These are phyloP conservation scores for Styela clava DNA, from an alignment of 23 tunicate genomes.

Conservation along the genomic window DNA sequence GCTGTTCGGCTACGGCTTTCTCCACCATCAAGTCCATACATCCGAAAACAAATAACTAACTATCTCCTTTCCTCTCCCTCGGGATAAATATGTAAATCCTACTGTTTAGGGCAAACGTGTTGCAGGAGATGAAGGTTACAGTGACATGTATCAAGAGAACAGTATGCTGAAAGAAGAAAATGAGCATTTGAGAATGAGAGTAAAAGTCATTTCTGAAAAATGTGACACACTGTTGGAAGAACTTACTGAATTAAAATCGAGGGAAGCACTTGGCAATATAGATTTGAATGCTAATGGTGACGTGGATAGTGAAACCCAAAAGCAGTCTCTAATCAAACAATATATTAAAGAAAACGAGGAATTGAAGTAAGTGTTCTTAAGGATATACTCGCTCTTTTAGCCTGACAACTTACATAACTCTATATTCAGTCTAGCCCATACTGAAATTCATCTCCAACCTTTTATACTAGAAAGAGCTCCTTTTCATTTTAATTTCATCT, in stretches of 20 bases:
- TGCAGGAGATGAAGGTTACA: slow-evolving; percentile 81
- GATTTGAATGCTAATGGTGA: slow-evolving; percentile 15
- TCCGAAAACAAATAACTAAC: too few relatives aligned
- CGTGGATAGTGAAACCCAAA: slow-evolving; percentile 9
- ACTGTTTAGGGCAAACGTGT: slow-evolving; percentile 83
- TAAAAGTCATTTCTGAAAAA: slow-evolving; percentile 88
- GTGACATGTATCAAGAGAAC: slow-evolving; percentile 94
- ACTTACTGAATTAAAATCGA: slow-evolving; percentile 27
- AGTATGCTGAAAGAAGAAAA: slow-evolving; percentile 80
- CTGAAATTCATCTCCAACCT: too few relatives aligned
- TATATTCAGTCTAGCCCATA: too few relatives aligned
- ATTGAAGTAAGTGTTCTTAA: slow-evolving; percentile 30
- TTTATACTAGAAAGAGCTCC: too few relatives aligned
- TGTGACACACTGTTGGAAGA: slow-evolving; percentile 36
- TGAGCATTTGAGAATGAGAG: slow-evolving; percentile 57
- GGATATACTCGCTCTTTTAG: background rate
- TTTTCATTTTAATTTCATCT: too few relatives aligned
- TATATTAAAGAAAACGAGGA: slow-evolving; percentile 81
- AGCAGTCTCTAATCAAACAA: slow-evolving; percentile 44
- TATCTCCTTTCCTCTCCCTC: too few relatives aligned
- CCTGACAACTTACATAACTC: too few relatives aligned
- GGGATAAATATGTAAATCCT: too few relatives aligned
- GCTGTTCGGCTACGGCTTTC: too few relatives aligned
- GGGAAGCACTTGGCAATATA: slow-evolving; percentile 28
- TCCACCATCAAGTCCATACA: too few relatives aligned